Conservation (phyloP, 2,113 vertebrate genomes). For the Craseonycteris thonglongyai region DNA sequence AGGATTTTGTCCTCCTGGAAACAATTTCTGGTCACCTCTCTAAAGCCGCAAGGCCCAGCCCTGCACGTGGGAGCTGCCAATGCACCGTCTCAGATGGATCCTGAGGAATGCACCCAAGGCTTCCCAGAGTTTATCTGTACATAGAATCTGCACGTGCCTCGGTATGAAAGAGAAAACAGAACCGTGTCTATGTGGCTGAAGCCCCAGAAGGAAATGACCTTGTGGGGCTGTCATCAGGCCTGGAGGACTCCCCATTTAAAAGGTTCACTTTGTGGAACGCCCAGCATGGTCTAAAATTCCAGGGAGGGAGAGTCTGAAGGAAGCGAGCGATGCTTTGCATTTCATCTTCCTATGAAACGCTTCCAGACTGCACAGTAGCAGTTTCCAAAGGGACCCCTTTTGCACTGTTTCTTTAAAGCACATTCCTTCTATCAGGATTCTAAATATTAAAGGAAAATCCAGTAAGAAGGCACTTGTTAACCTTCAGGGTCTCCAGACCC, state of each 20-base stretch:
- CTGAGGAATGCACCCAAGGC: neutral
- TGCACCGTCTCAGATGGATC: neutral
- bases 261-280: neutral
- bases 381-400: neutral
- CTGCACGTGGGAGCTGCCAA: accelerated
- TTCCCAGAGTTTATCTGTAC: neutral
- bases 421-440: neutral
- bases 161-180: neutral
- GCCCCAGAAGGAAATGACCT: neutral
- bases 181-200: neutral
- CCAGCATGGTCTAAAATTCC: neutral
- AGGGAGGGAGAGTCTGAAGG: neutral
- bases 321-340: neutral
- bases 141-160: neutral
- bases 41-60: neutral
- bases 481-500: neutral
- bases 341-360: neutral
- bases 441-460: neutral
- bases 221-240: accelerated
- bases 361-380: neutral
- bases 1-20: neutral
- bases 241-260: neutral
- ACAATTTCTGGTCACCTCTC: neutral
- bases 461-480: neutral
- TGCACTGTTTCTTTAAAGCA: neutral